These are phyloP conservation scores for Trichogramma pretiosum DNA, from an alignment of 1,140 invertebrate genomes.

Conservation along the genomic window DNA sequence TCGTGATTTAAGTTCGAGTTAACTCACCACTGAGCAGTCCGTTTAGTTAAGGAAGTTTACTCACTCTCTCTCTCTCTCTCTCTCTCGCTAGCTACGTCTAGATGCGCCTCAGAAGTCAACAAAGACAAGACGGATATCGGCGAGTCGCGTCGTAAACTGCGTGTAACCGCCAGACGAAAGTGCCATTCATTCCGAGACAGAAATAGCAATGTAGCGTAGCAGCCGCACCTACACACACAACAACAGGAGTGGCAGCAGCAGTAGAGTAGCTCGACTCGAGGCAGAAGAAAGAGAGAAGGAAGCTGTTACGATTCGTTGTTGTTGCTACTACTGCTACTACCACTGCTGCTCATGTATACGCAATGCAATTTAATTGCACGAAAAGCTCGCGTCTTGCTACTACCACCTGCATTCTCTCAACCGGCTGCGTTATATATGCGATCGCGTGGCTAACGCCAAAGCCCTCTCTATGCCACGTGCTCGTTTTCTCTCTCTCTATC, in stretches of 20 bases:
- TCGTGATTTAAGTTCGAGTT: conserved; percentile 25
- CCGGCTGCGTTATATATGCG: too few relatives aligned
- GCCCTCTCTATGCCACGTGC: too few relatives aligned
- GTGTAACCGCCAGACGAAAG: conserved; percentile 16
- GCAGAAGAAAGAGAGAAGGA: conserved; percentile 1
- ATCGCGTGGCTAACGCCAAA: too few relatives aligned
- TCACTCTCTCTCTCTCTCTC: too few relatives aligned
- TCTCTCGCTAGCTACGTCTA: too few relatives aligned
- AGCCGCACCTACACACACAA: not conserved
- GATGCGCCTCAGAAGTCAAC: conserved; percentile 7
- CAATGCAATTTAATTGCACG: too few relatives aligned
- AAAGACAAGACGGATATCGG: conserved; percentile 15
- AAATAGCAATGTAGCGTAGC: not conserved
- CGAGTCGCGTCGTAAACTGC: conserved; percentile 12
- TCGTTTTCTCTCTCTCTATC: not conserved
- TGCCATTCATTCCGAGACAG: not conserved
- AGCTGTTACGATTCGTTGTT: not conserved
- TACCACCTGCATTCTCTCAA: too few relatives aligned
- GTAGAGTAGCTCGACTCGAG: too few relatives aligned
- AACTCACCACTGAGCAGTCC: conserved; percentile 8
- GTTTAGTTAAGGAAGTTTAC: conserved; percentile 14
- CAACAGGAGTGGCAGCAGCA: too few relatives aligned
- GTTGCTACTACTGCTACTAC: not conserved
- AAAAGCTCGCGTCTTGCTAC: too few relatives aligned
- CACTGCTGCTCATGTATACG: too few relatives aligned